These are phyloP conservation scores for Ardeotis arabs DNA, from an alignment of 2,113 vertebrate species.

Conservation along the genomic window DNA sequence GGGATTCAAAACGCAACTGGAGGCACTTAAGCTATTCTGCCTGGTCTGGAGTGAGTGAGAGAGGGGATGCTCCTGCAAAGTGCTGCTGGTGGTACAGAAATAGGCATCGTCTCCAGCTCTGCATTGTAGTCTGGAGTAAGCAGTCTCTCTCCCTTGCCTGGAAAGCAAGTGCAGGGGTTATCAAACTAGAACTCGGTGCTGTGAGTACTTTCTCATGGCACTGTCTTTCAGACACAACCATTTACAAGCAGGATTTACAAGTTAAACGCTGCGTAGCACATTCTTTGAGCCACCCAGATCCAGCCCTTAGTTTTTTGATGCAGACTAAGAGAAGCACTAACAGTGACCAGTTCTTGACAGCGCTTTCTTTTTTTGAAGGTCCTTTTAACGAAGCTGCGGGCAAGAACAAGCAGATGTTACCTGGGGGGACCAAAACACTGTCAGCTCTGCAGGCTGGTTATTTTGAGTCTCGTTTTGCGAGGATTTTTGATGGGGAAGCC, in stretches of 20 bases:
- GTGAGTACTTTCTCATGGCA: not conserved
- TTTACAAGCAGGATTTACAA: not conserved
- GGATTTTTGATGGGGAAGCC: slow-evolving; percentile 85
- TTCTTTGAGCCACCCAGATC: not conserved
- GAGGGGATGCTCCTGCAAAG: not conserved
- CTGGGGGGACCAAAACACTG: slow-evolving; percentile 71
- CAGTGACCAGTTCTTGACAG: not conserved
- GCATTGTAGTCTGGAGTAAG: not conserved
- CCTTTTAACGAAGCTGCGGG: slow-evolving; percentile 85
- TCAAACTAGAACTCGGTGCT: not conserved
- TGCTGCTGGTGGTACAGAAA: not conserved
- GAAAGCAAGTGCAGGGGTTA: not conserved
- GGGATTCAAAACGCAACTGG: not conserved
- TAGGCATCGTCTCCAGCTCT: not conserved
- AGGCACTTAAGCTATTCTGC: not conserved
- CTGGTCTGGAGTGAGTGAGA: not conserved
- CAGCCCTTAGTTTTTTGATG: not conserved
- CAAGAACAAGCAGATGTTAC: slow-evolving; percentile 84
- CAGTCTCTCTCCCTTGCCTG: not conserved
- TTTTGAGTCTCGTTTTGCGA: slow-evolving; percentile 81
- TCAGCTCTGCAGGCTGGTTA: slow-evolving; percentile 83
- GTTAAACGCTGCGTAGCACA: not conserved
- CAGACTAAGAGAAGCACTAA: not conserved
- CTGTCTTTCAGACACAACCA: not conserved
- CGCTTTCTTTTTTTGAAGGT: slow-evolving; percentile 69